Evolutionary conservation across 2,888 invertebrate species (phyloP).

Genomic region (Drosophila fungiperda): DNA sequence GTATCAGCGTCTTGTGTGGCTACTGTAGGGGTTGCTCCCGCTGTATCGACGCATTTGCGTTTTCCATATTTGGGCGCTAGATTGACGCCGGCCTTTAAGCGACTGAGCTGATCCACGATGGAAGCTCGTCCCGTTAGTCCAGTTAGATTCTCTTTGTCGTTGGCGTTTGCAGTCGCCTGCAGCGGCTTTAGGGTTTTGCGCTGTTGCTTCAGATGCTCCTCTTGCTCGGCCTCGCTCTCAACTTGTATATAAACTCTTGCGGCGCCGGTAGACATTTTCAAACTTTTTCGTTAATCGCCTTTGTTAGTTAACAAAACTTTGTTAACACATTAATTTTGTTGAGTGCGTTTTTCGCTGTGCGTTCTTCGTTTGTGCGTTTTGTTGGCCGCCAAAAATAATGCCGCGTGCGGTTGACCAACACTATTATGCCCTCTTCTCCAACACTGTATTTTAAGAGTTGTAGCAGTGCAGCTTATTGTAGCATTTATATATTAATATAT

Average conservation of each 20-base stretch:
- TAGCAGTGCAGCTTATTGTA: not conserved
- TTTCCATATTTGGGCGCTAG: constrained; percentile 84
- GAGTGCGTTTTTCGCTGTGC: constrained; percentile 9
- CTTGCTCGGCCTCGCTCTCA: constrained; percentile 84
- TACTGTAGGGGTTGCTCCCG: constrained; percentile 12
- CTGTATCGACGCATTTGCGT: constrained; percentile 84
- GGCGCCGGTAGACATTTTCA: constrained; percentile 83
- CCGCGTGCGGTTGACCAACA: constrained; percentile 49
- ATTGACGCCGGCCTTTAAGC: constrained; percentile 86
- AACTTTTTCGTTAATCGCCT: constrained; percentile 46
- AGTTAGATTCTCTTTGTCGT: constrained; percentile 91
- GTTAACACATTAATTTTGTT: constrained; percentile 34
- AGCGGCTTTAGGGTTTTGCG: constrained; percentile 91
- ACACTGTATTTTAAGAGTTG: constrained; percentile 17
- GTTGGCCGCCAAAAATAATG: constrained; percentile 63
- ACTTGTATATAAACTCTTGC: constrained; percentile 84
- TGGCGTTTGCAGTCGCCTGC: constrained; percentile 89
- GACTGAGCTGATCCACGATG: constrained; percentile 86
- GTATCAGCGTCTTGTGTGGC: constrained; percentile 72
- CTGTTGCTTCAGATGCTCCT: constrained; percentile 87
- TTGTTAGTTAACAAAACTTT: constrained; percentile 16
- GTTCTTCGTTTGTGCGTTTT: constrained; percentile 35
- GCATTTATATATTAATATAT: constrained; percentile 9
- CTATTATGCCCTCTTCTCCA: constrained; percentile 20
- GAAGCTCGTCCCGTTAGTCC: constrained; percentile 88